A percentile compares a stretch with the other conserved stretches of the same genome.
Evolutionary conservation across 2,888 invertebrate species (phyloP).

Genomic region (Octodonta nipae): DNA sequence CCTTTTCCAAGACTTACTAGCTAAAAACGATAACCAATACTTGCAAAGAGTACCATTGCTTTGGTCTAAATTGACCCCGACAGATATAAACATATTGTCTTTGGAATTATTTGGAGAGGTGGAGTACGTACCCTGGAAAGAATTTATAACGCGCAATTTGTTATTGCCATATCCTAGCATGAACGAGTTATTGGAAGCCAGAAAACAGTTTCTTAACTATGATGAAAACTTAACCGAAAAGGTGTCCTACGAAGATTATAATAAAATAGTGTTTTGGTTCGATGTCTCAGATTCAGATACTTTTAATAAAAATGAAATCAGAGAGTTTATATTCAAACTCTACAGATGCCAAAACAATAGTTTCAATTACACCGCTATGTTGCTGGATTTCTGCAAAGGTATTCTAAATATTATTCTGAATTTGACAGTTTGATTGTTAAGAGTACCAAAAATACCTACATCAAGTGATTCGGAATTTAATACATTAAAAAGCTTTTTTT

Average conservation of each 20-base stretch:
- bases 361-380: conserved; percentile 49
- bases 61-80: conserved; percentile 30
- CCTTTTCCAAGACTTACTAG: conserved; percentile 35
- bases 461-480: too few relatives aligned
- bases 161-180: conserved; percentile 42
- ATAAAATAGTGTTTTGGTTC: conserved; percentile 34
- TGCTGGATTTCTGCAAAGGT: conserved; percentile 50
- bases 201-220: conserved; percentile 37
- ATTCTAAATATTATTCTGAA: too few relatives aligned
- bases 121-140: conserved; percentile 50
- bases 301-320: conserved; percentile 27
- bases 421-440: too few relatives aligned
- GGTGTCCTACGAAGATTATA: conserved; percentile 30
- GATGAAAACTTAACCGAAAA: conserved; percentile 35
- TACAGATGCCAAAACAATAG: conserved; percentile 37
- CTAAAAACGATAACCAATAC: conserved; percentile 19
- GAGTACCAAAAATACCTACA: too few relatives aligned
- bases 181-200: conserved; percentile 40
- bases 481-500: too few relatives aligned
- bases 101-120: conserved; percentile 41
- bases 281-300: conserved; percentile 20
- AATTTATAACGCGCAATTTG: conserved; percentile 49
- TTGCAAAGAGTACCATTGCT: conserved; percentile 27
- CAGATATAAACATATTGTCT: conserved; percentile 26
- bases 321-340: conserved; percentile 45